phyloP scores from a whole-genome alignment of 2,113 vertebrate genomes.

The Oryzias celebensis region DNA sequence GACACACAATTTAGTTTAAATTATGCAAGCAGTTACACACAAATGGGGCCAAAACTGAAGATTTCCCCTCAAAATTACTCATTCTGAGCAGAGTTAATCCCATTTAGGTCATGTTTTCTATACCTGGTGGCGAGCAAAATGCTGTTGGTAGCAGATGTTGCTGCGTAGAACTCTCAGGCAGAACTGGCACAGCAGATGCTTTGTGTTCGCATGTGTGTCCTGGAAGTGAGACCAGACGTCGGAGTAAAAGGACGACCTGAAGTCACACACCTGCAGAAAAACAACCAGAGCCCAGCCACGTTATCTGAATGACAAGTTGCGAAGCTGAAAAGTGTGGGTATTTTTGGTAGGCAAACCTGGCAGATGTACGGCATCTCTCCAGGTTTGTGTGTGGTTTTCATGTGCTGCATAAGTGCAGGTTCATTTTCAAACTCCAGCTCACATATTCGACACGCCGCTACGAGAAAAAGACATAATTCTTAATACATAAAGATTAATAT shows the following conservation, averaged over 20 bases:
- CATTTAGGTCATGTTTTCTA: background rate
- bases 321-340: background rate
- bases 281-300: background rate
- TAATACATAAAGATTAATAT: no score
- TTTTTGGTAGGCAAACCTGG: slow-evolving; percentile 34
- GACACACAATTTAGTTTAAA: slow-evolving; percentile 26
- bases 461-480: background rate
- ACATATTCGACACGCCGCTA: slow-evolving; percentile 82
- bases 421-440: slow-evolving; percentile 85
- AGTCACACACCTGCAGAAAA: slow-evolving; percentile 85
- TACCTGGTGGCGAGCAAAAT: slow-evolving; percentile 91
- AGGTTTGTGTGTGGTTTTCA: slow-evolving; percentile 88
- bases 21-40: background rate
- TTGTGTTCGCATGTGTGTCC: slow-evolving; percentile 82
- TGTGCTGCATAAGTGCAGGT: slow-evolving; percentile 85
- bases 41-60: background rate
- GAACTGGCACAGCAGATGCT: slow-evolving; percentile 86
- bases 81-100: background rate
- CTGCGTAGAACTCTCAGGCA: slow-evolving; percentile 90
- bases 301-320: background rate
- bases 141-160: slow-evolving; percentile 85
- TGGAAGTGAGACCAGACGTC: slow-evolving; percentile 88
- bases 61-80: background rate
- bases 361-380: slow-evolving; percentile 91
- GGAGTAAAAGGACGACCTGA: slow-evolving; percentile 87